Evolutionary conservation across 2,113 vertebrate species (phyloP).

Genomic region (Ahaetulla prasina): DNA sequence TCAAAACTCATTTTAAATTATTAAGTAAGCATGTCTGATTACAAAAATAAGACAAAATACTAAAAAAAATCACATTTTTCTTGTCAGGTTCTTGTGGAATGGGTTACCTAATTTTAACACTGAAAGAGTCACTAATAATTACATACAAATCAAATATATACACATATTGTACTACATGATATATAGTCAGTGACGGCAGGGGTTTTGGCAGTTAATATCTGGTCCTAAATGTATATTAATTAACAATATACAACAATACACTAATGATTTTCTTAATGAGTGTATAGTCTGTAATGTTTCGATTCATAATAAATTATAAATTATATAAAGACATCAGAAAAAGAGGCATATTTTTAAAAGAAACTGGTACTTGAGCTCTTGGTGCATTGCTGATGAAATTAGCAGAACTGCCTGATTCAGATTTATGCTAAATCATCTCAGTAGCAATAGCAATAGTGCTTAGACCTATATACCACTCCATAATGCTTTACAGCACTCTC

Average conservation of each 20-base stretch:
- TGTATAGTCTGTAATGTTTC: not conserved
- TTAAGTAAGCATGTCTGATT: not conserved
- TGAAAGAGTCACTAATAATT: not conserved
- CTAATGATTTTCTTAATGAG: not conserved
- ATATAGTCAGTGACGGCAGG: not conserved
- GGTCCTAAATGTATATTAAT: not conserved
- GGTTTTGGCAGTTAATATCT: not conserved
- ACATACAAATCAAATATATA: not conserved
- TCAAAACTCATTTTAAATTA: not conserved
- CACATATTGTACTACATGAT: not conserved
- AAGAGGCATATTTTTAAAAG: not conserved
- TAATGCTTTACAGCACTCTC: not conserved
- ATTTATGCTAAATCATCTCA: not conserved
- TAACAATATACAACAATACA: not conserved
- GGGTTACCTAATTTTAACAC: not conserved
- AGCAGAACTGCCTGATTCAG: not conserved
- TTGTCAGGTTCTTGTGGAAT: fast-evolving
- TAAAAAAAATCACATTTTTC: fast-evolving
- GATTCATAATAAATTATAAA: not conserved
- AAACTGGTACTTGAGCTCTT: not conserved
- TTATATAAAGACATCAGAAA: not conserved
- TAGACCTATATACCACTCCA: not conserved
- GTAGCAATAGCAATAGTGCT: not conserved
- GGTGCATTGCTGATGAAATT: not conserved
- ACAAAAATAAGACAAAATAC: not conserved